These are phyloP conservation scores for Atrichornis clamosus DNA, from an alignment of 2,113 vertebrate species.

Conservation along the genomic window DNA sequence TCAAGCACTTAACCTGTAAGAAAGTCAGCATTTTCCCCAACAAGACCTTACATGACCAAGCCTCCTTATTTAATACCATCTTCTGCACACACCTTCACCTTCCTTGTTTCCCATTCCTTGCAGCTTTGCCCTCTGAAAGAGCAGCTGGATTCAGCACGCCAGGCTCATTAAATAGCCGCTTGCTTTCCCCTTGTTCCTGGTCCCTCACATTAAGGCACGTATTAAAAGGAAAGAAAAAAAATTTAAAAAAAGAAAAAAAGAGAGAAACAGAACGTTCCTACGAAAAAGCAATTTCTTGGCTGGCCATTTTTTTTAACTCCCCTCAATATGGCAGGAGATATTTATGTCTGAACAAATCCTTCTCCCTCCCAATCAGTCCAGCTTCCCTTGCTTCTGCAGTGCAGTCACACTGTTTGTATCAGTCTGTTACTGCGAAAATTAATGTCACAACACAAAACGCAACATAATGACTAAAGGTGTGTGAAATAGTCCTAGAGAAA, in stretches of 20 bases:
- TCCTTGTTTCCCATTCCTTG: background rate
- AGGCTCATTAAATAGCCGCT: background rate
- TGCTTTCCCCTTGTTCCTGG: background rate
- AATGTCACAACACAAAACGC: conserved; percentile 38
- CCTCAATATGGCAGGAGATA: conserved; percentile 65
- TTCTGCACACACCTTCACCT: background rate
- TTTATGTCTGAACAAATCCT: conserved; percentile 65
- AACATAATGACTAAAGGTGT: conserved; percentile 53
- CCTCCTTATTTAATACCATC: background rate
- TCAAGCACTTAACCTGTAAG: background rate
- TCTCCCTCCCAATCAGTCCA: conserved; percentile 43
- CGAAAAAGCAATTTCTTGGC: conserved; percentile 63
- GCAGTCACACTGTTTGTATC: conserved; percentile 16
- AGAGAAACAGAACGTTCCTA: conserved; percentile 52
- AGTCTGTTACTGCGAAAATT: conserved; percentile 53
- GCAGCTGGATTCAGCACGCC: background rate
- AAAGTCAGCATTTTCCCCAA: conserved; percentile 45
- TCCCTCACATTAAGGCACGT: background rate
- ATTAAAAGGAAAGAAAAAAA: background rate
- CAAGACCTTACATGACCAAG: background rate
- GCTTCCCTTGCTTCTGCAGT: conserved; percentile 17
- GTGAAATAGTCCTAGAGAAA: conserved; percentile 38
- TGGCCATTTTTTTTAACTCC: conserved; percentile 44
- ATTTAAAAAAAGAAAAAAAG: background rate
- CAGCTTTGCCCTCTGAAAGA: background rate